Conservation (phyloP, 2,888 invertebrate genomes). For the Amblyteles armatorius region DNA sequence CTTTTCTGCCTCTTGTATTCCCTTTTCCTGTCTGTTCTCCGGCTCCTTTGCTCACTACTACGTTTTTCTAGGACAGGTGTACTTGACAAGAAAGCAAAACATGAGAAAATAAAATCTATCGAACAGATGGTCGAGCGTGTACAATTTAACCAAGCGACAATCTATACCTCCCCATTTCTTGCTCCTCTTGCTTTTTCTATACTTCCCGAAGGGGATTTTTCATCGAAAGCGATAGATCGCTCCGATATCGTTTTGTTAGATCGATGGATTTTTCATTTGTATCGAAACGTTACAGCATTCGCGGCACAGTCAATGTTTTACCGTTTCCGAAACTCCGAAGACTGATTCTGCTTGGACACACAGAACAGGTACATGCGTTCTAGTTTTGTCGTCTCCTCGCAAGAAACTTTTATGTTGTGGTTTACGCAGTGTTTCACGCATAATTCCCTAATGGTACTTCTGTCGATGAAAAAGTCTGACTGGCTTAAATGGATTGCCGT, state of each 20-base stretch:
- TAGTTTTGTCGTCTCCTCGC: neutral
- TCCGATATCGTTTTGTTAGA: constrained; percentile 11
- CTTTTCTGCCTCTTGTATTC: constrained; percentile 19
- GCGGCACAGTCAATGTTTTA: neutral
- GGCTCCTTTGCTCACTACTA: constrained; percentile 1
- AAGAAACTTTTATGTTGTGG: no score
- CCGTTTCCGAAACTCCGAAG: neutral
- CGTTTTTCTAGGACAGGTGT: constrained; percentile 49
- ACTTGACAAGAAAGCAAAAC: constrained; percentile 15
- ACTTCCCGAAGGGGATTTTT: constrained; percentile 11
- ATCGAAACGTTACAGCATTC: neutral
- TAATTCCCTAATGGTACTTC: neutral
- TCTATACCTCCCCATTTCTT: constrained; percentile 11
- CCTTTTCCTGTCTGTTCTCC: neutral
- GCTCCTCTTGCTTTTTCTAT: neutral
- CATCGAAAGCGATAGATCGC: neutral
- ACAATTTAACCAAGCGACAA: constrained; percentile 22
- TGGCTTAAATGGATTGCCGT: constrained; percentile 3
- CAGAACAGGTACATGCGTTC: neutral
- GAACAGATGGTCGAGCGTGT: constrained; percentile 37
- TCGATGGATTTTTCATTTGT: neutral
- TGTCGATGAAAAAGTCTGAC: no score
- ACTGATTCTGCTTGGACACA: neutral
- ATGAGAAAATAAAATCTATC: neutral
- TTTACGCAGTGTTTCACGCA: neutral